Evolutionary conservation across 2,113 vertebrate species (phyloP), one percentile per base, ranked within the genome.

Genomic region (Eonycteris spelaea): DNA sequence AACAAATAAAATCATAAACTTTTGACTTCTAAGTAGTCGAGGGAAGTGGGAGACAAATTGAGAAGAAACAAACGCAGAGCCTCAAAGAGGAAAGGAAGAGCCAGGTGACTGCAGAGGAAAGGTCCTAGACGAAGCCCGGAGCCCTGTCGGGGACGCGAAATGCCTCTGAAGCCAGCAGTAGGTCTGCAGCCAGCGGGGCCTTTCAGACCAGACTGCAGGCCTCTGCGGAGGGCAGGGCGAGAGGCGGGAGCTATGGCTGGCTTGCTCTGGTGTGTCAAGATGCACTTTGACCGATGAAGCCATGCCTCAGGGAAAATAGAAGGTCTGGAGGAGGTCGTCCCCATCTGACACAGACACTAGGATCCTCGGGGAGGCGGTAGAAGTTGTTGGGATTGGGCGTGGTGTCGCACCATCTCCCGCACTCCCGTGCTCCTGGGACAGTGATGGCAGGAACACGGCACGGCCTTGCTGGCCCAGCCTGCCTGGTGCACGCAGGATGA

Each of bases 21-120:
- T 95, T 51, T 57, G 82, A 59, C 24, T 79, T 95, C 38, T 92
- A 43, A 43, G 18, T 87, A 84, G 61, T 33, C 16, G 18, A 63
- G 22, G 48, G 53, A 85, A 87, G 43, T 35, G 38, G 22, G 45
- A 92, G 63, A 63, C 26, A 94, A 65, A 45, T 6, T 48, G 70
- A 77, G 87, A 90, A 95, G 16, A 84, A 86, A 90, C 5, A 26
- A 89, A 83, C 22, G 45, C 12, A 75, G 55, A 90, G 43, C 1
- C 26, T 70, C 45, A 53, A 91, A 57, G 38, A 15, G 28, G 53
- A 82, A 35, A 85, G 26, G 53, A 55, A 53, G n/a, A 67, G 24
- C 38, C 45, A 38, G 63, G 35, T 0, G 28, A 14, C 30, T 1
- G 7, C 38, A 18, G 19, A 8, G 7, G 8, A 82, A 67, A 63